These are phyloP conservation scores for Pollicipes pollicipes DNA, from an alignment of 1,140 invertebrate genomes.

Conservation along the genomic window DNA sequence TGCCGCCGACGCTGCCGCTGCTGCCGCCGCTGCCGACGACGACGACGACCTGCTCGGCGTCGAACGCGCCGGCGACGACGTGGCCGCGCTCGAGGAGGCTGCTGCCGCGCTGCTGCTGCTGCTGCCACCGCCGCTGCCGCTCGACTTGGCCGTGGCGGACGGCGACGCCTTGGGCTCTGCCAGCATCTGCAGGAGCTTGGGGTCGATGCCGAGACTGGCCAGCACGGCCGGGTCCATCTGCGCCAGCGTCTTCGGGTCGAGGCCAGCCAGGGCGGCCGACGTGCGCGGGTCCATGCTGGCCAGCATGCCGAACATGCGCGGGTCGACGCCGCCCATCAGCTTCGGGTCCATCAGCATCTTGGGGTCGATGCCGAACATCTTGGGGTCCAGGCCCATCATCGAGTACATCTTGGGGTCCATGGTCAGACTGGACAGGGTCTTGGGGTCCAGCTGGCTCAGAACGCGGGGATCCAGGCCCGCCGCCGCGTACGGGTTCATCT, in stretches of 20 bases:
- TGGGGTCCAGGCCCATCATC: not conserved
- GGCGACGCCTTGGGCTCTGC: constrained; percentile 3
- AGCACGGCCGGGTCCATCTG: constrained; percentile 20
- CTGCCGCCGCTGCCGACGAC: not conserved
- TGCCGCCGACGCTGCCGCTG: not conserved
- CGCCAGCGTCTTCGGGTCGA: constrained; percentile 17
- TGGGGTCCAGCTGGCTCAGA: constrained; percentile 8
- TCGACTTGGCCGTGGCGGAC: not conserved
- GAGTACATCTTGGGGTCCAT: constrained; percentile 12
- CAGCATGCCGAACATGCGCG: constrained; percentile 15
- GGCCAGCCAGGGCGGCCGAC: constrained; percentile 10
- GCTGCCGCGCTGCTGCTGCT: not conserved
- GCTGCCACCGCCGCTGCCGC: not conserved
- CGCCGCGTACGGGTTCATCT: constrained; percentile 9
- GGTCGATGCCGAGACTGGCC: constrained; percentile 17
- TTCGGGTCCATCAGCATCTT: constrained; percentile 13
- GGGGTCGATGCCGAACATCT: constrained; percentile 15
- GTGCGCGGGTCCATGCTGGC: constrained; percentile 10
- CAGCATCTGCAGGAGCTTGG: constrained; percentile 14
- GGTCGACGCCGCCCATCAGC: constrained; percentile 8
- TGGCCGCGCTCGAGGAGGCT: not conserved
- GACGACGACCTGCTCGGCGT: not conserved
- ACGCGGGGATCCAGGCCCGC: constrained; percentile 13
- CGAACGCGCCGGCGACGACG: not conserved
- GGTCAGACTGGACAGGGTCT: constrained; percentile 10